phyloP scores from a whole-genome alignment of 2,888 invertebrate species.

The Drosophila affinis region DNA sequence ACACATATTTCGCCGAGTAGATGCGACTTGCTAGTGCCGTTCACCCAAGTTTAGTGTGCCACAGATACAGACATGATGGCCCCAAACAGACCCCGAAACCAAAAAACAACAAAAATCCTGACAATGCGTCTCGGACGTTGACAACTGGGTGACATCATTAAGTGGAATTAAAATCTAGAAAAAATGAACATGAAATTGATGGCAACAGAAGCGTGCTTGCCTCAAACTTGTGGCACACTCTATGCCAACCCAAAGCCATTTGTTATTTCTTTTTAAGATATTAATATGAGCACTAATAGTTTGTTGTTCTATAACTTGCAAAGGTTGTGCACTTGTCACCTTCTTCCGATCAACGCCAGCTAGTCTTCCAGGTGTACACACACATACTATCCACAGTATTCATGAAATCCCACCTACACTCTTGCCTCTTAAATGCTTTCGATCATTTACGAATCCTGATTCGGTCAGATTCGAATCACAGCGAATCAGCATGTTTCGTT shows the following conservation, averaged over 20 bases:
- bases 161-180: constrained; percentile 54
- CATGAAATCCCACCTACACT: too few relatives aligned
- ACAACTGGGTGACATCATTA: constrained; percentile 52
- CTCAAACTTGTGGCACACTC: constrained; percentile 35
- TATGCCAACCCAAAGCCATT: constrained; percentile 22
- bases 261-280: neutral
- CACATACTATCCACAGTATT: too few relatives aligned
- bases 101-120: constrained; percentile 49
- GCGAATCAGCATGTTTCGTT: too few relatives aligned
- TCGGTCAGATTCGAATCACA: too few relatives aligned
- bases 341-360: neutral
- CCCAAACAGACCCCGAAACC: constrained; percentile 4
- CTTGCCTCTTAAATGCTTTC: too few relatives aligned
- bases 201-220: constrained; percentile 44
- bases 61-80: neutral
- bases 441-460: too few relatives aligned
- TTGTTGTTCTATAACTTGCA: neutral
- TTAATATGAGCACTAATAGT: neutral
- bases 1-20: constrained; percentile 22
- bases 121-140: constrained; percentile 34
- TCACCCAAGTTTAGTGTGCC: constrained; percentile 42
- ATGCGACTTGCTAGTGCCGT: constrained; percentile 14
- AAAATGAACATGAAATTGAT: constrained; percentile 40
- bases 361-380: too few relatives aligned
- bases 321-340: neutral